Base-by-base conservation (phyloP, 2,888 invertebrate genomes). In the Brassicogethes aeneus region DNA sequence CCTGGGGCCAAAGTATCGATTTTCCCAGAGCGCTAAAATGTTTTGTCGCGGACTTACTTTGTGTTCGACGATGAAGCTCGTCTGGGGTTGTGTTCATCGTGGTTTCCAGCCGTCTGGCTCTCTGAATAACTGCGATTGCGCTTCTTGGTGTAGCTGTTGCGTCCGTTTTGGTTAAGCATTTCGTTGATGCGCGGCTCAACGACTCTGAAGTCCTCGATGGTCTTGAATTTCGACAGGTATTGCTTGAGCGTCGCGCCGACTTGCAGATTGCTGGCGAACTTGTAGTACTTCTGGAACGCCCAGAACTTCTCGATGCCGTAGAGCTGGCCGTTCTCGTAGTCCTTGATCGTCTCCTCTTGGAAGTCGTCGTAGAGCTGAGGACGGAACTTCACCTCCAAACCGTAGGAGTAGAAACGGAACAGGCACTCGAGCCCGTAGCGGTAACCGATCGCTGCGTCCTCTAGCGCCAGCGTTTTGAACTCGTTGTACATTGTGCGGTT, bases 231-330 rank as follows among this genome's bases (percentile, higher is more conserved):
- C 42, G 78, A 74, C 41, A 93, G 70, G 61, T 80, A 79, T 40
- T 80, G 82, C 45, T 79, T 72, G 33, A 93, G 70, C 58, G 79
- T 79, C 1, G 83, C 74, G 48, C 85, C 82, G 29, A 91, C 85
- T 45, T 81, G 79, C 36, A 91, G 70, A 46, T 82, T 80, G 15
- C 70, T 73, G 17, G 84, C 79, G 61, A 89, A 81, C 66, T 86
- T 90, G 70, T 90, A 95, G 74, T 96, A 97, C 70, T 96, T 96
- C 43, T 93, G 73, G 76, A 97, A 99, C 35, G 96, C 96, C 94
- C 97, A 96, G 71, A 99, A 99, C 69, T 99, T 99, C 72, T 99
- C 99, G 53, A 99, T 71, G 16, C 97, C 99, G 70, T 99, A 99
- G 38, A 96, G 75, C 70, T 97, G 94, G 66, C 93, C 93, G 65